Evolutionary conservation across 2,888 invertebrate species (phyloP), one percentile per base, ranked within the genome.

Genomic region (Xanthia icteritia): DNA sequence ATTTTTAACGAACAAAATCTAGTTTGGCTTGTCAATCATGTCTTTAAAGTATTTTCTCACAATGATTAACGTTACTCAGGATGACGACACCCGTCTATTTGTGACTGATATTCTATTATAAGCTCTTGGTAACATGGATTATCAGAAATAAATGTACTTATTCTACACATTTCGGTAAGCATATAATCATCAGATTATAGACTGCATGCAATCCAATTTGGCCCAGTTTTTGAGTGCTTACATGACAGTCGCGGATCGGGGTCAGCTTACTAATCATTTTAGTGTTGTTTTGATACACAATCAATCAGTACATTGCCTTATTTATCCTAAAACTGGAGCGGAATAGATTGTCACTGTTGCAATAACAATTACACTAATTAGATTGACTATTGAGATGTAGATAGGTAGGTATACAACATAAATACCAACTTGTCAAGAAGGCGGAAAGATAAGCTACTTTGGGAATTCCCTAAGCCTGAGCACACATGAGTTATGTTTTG

Each of bases 231-330:
- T 87, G 88, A 90, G 85, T 94, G 95, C 94, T 94, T 93, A 94
- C 94, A 93, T 91, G 93, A 94, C 96, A 94, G 86, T 90, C 89
- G 89, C 83, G 82, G 67, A 95, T 92, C 91, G 92, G 86, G 95
- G 96, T 92, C 95, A 93, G 92, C 94, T 95, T 93, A 95, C 93
- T 93, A 94, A 94, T 94, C 94, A 94, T 87, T 92, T 92, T 88
- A 90, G 86, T 90, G 77, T 79, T 83, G 91, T 93, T 93, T 92
- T 92, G 90, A 92, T 94, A 92, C 90, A 83, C 91, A 92, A 92
- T 93, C 92, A 91, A 91, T 91, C 89, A 90, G 51, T 82, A 88
- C 84, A 92, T 93, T 94, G 92, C 93, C 92, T 79, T 76, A 93
- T 90, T 92, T 88, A 92, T 93, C 89, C 88, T 83, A 90, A 92